Conservation (phyloP, 1,140 invertebrate species). For the Nephotettix cincticeps region DNA sequence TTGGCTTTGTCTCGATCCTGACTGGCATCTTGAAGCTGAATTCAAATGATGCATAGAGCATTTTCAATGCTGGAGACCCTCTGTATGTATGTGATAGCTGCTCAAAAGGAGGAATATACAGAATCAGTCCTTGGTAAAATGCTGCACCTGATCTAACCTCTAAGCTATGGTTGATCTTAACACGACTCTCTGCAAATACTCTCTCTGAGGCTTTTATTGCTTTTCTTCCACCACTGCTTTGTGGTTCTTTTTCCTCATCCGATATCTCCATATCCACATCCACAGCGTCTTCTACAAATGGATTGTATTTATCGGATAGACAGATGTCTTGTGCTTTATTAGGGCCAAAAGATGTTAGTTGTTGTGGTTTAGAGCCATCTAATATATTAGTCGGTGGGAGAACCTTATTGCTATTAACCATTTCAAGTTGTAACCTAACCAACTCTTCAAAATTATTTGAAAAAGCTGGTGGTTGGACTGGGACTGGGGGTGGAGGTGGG, state of each 20-base stretch:
- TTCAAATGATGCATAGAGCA: background rate
- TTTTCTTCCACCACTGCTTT: background rate
- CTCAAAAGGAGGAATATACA: background rate
- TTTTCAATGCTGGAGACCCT: background rate
- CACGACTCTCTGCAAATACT: background rate
- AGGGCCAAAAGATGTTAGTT: too few species aligned
- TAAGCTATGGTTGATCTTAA: background rate
- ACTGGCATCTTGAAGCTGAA: background rate
- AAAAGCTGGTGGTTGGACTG: too few species aligned
- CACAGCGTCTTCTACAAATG: conserved; percentile 5
- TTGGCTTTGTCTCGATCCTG: background rate
- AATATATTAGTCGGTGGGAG: too few species aligned
- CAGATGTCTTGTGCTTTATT: too few species aligned
- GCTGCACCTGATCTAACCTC: background rate
- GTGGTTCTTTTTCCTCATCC: background rate
- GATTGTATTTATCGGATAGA: background rate
- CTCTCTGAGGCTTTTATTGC: background rate
- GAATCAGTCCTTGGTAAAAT: background rate
- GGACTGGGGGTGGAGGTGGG: too few species aligned
- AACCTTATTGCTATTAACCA: too few species aligned
- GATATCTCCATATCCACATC: background rate
- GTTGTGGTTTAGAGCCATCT: too few species aligned
- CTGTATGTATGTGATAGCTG: background rate
- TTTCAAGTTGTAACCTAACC: too few species aligned
- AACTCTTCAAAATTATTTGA: too few species aligned